Evolutionary conservation across 2,888 invertebrate genomes (phyloP).

Genomic region (Blomia tropicalis): DNA sequence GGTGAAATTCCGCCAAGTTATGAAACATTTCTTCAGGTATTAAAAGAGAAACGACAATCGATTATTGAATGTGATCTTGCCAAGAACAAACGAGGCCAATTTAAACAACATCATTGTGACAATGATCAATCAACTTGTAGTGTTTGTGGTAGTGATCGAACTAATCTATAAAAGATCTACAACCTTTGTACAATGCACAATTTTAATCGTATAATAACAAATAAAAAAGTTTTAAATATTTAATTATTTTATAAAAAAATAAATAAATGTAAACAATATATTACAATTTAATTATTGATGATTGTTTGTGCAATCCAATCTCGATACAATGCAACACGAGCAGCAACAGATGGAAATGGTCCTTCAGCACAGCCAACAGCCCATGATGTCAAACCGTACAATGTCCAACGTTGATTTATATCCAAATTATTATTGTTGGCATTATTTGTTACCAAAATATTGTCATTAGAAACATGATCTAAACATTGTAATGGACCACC

Average conservation of each 20-base stretch:
- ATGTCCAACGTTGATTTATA: background rate
- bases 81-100: background rate
- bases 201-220: too few species aligned
- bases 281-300: background rate
- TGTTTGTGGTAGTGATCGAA: background rate
- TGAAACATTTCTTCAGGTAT: background rate
- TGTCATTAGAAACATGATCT: background rate
- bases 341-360: background rate
- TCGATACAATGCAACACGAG: background rate
- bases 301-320: constrained; percentile 6
- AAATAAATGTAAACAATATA: background rate
- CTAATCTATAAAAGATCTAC: background rate
- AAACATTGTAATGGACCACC: constrained; percentile 14
- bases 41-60: background rate
- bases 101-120: background rate
- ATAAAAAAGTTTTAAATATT: too few species aligned
- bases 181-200: too few species aligned
- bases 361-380: constrained; percentile 14
- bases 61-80: background rate
- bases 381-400: constrained; percentile 12
- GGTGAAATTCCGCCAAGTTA: constrained; percentile 5
- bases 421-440: background rate
- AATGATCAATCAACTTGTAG: background rate
- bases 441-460: background rate
- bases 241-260: too few species aligned